Base-by-base conservation (phyloP, 2,113 vertebrate species). In the Rhinopithecus roxellana region DNA sequence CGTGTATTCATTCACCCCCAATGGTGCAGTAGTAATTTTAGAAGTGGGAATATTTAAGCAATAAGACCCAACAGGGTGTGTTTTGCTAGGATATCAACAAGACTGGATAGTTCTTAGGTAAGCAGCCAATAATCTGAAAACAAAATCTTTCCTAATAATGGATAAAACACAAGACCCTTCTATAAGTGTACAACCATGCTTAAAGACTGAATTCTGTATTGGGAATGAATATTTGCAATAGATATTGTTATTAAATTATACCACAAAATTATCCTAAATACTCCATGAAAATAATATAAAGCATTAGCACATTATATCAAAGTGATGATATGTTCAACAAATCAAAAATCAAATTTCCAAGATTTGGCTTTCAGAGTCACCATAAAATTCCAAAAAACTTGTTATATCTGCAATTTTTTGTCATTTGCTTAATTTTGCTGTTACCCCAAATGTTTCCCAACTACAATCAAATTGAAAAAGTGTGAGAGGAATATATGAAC, bases 41-140 rank as follows among this genome's bases (percentile, higher is more conserved):
- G 96, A 98, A 98, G 94, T 97, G 94, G 92, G 95, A 95, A 89
- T 95, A 97, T 96, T 98, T 98, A 94, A 98, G 97, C 97, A 98
- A 22, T 98, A 96, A 98, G 94, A 97, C 48, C 96, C 97, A 90
- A 90, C 92, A 97, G 89, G 90, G 77, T 96, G 61, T 98, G 92
- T 93, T 97, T 70, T 90, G 67, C 96, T 98, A 95, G 84, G 67
- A 94, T 87, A 43, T 70, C 98, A 80, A 95, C 91, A 81, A 78
- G 70, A 67, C 14, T 22, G 40, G 38, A 94, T 93, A 93, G 85
- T 84, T 92, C 38, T 85, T 90, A 89, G 84, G 59, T 74, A 95
- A 86, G 97, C 96, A 98, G 78, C 38, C 90, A 90, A 95, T 50
- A 96, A 61, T 32, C 40, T 40, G 61, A 82, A 89, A 97, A 94